phyloP scores from a whole-genome alignment of 2,797 vertebrate species.

The Ptychadena robeensis region DNA sequence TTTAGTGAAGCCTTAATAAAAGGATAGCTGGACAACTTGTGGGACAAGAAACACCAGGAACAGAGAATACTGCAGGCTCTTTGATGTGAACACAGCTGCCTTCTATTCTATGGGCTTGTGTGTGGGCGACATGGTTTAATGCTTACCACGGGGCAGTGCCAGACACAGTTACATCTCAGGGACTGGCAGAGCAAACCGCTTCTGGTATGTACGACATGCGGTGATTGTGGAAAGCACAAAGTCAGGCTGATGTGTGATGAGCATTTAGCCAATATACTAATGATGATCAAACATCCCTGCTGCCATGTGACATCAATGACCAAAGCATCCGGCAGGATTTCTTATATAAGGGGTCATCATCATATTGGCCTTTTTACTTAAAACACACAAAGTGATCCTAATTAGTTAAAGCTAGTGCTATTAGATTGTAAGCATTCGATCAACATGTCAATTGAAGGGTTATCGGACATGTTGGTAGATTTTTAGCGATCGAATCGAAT shows the following conservation, averaged over 20 bases:
- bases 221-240: constrained; percentile 24
- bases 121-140: constrained; percentile 17
- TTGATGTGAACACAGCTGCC: constrained; percentile 27
- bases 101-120: constrained; percentile 14
- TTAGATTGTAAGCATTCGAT: too few relatives aligned
- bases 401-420: too few relatives aligned
- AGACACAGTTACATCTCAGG: not conserved
- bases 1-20: not conserved
- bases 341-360: too few relatives aligned
- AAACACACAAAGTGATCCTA: too few relatives aligned
- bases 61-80: not conserved
- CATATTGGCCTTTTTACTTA: too few relatives aligned
- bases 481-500: too few relatives aligned
- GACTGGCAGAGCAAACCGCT: not conserved
- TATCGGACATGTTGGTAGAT: too few relatives aligned
- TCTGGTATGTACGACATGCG: constrained; percentile 8
- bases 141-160: constrained; percentile 13
- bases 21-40: not conserved
- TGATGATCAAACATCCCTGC: too few relatives aligned
- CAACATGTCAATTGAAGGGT: too few relatives aligned
- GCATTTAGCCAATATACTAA: too few relatives aligned
- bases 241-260: not conserved
- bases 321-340: too few relatives aligned
- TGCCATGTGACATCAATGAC: not conserved
- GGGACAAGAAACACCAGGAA: not conserved